Evolutionary conservation across 2,888 invertebrate species (phyloP), one percentile per base, ranked within the genome.

Genomic region (Drosophila melanosoma): DNA sequence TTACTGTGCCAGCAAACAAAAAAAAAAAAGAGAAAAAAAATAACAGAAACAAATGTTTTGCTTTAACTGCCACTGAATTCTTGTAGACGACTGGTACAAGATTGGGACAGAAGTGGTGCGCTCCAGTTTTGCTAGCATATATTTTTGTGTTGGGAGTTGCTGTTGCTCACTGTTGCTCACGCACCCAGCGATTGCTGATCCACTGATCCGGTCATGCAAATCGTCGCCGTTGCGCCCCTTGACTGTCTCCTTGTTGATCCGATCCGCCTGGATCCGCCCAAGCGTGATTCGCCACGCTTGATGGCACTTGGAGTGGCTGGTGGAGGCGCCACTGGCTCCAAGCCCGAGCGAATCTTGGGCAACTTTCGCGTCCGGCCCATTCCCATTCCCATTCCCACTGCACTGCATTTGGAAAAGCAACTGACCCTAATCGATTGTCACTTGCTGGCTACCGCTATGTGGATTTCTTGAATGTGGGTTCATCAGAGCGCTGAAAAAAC

Each of bases 391-490:
- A 40, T 33, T 29, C 73, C 58, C n/a, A 45, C 45, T 45, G 45
- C 45, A 38, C 4, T 56, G 40, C 57, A 57, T n/a, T 51, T 26
- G 59, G 59, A 61, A 69, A 58, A 69, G 60, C 53, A 52, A 38
- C 29, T 54, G 85, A 85, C 85, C 85, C 81, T 90, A 85, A 85
- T 85, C 85, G 90, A 90, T 88, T 90, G 85, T 90, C 85, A 90
- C 89, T 87, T 73, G 62, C 69, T 58, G 49, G 61, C 35, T 60
- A 60, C 79, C 65, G 83, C 59, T 68, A 72, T 29, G 53, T 76
- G 73, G 70, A 77, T 70, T 76, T 76, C 58, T 67, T 77, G 63
- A 64, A 78, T 78, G 78, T 76, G 82, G 74, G 73, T 57, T 68
- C 82, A 81, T 77, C 74, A 59, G 56, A 42, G 63, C 67, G 45